A percentile compares a stretch with the other conserved stretches of the same genome.
These are phyloP conservation scores for Albula goreensis DNA, from an alignment of 2,113 vertebrate species.

Conservation along the genomic window DNA sequence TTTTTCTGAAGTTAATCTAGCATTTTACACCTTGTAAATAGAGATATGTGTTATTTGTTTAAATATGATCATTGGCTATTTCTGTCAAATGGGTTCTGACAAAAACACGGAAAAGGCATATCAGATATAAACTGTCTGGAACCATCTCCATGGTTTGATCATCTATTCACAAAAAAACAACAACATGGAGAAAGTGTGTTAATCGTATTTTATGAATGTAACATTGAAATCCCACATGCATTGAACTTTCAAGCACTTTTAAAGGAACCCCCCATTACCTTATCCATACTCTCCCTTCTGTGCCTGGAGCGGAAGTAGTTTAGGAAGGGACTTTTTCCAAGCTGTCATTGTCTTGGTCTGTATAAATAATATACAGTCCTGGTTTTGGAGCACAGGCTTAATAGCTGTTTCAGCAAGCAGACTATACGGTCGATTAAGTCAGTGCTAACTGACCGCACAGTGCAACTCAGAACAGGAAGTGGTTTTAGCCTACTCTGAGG, in stretches of 20 bases:
- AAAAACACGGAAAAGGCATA: background rate
- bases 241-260: background rate
- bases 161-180: background rate
- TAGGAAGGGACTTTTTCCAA: slow-evolving; percentile 1
- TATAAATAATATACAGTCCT: background rate
- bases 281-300: background rate
- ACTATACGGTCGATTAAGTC: background rate
- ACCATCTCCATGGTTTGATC: background rate
- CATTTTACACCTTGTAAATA: too few species aligned
- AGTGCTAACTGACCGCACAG: background rate
- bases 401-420: slow-evolving; percentile 19
- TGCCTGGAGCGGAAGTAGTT: slow-evolving; percentile 10
- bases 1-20: too few species aligned
- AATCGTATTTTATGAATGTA: background rate
- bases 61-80: too few species aligned
- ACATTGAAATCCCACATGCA: too few species aligned
- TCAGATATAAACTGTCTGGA: background rate
- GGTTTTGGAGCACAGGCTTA: background rate
- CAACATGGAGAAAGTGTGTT: background rate
- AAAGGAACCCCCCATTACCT: background rate
- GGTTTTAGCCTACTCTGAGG: background rate
- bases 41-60: too few species aligned
- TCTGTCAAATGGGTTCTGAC: background rate
- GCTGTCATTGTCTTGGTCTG: background rate
- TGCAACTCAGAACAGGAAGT: slow-evolving; percentile 19